Conservation (phyloP, 2,113 vertebrate species). For the Poeciliopsis occidentalis region DNA sequence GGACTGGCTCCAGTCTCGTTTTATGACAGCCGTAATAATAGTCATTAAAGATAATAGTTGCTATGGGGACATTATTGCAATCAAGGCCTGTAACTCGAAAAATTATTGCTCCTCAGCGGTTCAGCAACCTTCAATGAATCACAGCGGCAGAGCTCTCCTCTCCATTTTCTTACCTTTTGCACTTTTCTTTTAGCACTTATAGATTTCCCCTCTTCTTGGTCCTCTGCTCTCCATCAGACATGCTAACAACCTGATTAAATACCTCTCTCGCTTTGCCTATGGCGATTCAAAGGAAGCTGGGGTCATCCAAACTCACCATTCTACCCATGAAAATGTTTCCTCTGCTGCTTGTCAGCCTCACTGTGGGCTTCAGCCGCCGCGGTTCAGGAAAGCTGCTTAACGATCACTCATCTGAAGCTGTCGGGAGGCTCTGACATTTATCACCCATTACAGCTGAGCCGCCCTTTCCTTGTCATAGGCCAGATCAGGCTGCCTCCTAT, state of each 20-base stretch:
- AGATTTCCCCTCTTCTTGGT: slow-evolving; percentile 24
- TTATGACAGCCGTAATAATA: slow-evolving; percentile 63
- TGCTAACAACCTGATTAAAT: slow-evolving; percentile 78
- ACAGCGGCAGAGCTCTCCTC: slow-evolving; percentile 36
- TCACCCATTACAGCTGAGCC: slow-evolving; percentile 63
- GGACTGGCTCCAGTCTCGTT: slow-evolving; percentile 57
- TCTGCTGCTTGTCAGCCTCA: slow-evolving; percentile 64
- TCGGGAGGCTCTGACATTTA: slow-evolving; percentile 65
- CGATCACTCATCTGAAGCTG: slow-evolving; percentile 66
- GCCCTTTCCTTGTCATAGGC: slow-evolving; percentile 62
- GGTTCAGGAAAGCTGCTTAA: slow-evolving; percentile 54
- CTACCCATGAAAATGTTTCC: slow-evolving; percentile 70
- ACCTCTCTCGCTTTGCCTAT: slow-evolving; percentile 47
- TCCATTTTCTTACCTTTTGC: slow-evolving; percentile 52
- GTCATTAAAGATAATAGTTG: slow-evolving; percentile 67
- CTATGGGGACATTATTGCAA: slow-evolving; percentile 71
- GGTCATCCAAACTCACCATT: slow-evolving; percentile 73
- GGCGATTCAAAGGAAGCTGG: slow-evolving; percentile 46
- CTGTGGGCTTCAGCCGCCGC: slow-evolving; percentile 40
- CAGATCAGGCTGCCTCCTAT: slow-evolving; percentile 60
- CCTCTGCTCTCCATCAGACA: slow-evolving; percentile 69
- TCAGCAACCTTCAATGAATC: slow-evolving; percentile 63
- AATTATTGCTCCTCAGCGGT: slow-evolving; percentile 67
- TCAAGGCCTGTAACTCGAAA: slow-evolving; percentile 70
- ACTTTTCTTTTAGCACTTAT: slow-evolving; percentile 31